A percentile compares a stretch with the other conserved stretches of the same genome.
Conservation (phyloP, 2,797 vertebrate genomes). For the Psittacula echo region DNA sequence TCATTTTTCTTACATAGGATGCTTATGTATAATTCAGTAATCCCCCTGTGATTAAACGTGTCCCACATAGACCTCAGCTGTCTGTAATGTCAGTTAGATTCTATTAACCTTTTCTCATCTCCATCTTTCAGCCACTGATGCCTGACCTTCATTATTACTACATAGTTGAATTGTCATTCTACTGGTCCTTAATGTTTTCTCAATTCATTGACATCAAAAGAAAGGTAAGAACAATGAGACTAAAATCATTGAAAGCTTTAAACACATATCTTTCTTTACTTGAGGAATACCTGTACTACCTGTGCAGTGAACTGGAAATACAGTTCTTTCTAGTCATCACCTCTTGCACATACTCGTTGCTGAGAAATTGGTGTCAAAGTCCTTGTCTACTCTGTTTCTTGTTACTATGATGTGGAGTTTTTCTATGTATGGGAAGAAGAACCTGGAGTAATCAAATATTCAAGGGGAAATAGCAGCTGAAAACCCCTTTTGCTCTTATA, state of each 20-base stretch:
- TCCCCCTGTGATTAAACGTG: neutral
- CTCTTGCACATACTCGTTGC: neutral
- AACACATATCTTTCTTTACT: neutral
- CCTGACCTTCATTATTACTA: slow-evolving; percentile 98
- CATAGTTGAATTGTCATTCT: slow-evolving; percentile 94
- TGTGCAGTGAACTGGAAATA: neutral
- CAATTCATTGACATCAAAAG: slow-evolving; percentile 98
- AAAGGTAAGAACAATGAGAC: slow-evolving; percentile 87
- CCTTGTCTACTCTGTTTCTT: neutral
- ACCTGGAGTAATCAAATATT: neutral
- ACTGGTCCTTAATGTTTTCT: slow-evolving; percentile 96
- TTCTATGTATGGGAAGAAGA: neutral
- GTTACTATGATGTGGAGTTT: neutral
- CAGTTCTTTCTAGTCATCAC: neutral
- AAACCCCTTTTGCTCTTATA: neutral
- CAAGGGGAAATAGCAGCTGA: neutral
- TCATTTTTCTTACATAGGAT: neutral
- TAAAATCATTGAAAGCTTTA: neutral
- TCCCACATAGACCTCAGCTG: neutral
- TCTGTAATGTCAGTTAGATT: neutral
- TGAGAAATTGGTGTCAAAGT: neutral
- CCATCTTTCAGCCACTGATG: slow-evolving; percentile 87
- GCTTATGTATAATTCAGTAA: neutral
- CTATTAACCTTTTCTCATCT: slow-evolving; percentile 49
- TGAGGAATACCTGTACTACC: neutral